Base-by-base conservation (phyloP, 2,113 vertebrate species). In the Ciconia stormi region DNA sequence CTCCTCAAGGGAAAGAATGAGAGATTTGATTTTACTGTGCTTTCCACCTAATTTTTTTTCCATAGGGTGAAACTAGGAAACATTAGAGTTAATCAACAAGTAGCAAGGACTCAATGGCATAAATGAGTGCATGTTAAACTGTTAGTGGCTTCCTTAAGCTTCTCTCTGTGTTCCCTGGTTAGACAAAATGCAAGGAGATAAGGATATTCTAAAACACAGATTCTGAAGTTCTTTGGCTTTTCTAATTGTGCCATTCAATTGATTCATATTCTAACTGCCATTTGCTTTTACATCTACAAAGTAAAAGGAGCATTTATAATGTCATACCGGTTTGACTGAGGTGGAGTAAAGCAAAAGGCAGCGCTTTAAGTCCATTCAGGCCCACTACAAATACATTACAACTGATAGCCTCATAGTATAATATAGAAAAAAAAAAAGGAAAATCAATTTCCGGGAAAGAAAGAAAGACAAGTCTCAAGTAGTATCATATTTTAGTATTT, bases 1-100 rank as follows among this genome's bases (percentile, higher is more conserved):
- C 2, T 4, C 7, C 12, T 88, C 30, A 58, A 19, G 29, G 5
- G 16, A 86, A 79, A 69, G 5, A 87, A 77, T 47, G 16, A 58
- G 11, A 63, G 13, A n/a, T 50, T 56, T 1, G 0, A 27, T 42
- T 61, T 87, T 62, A n/a, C 10, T 0, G 0, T 1, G 30, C 3
- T 71, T 89, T 49, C 12, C 12, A 34, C 6, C 1, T 42, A 8
- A 7, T 66, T 50, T 65, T 67, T 34, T 74, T 44, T 22, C 9
- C 53, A 8, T 7, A 52, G 11, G 49, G 3, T 34, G 58, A 92
- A 74, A 58, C 15, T 26, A 22, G 18, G 42, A 67, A 76, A 59
- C 2, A 50, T 20, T 59, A 32, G 65, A 59, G 10, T 17, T 44
- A 69, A 58, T 42, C 23, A 46, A 46, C 6, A 80, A 52, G 13